Evolutionary conservation across 2,888 invertebrate species (phyloP).

Genomic region (Shargacucullia verbasci): DNA sequence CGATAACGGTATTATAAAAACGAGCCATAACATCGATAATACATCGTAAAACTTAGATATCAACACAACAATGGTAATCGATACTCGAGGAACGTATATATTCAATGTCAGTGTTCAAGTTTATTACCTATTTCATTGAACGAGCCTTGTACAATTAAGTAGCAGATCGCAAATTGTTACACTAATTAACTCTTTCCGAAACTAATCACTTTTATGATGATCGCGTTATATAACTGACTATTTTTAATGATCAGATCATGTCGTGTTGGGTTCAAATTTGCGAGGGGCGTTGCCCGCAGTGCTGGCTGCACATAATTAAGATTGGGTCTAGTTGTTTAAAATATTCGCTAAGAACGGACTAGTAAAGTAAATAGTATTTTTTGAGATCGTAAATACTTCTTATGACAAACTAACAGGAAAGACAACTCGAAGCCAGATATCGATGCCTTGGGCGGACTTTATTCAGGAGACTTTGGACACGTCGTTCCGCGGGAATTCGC

Average conservation of each 20-base stretch:
- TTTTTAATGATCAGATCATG: slow-evolving; percentile 28
- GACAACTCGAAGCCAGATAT: too few relatives aligned
- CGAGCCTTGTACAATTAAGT: slow-evolving; percentile 34
- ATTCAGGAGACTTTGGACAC: too few relatives aligned
- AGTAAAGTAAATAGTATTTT: not conserved
- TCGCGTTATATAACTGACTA: slow-evolving; percentile 44
- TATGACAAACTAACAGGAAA: too few relatives aligned
- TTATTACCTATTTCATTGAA: slow-evolving; percentile 44
- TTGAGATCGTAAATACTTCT: too few relatives aligned
- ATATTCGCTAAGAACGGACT: too few relatives aligned
- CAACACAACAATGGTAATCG: slow-evolving; percentile 68
- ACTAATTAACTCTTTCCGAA: slow-evolving; percentile 57
- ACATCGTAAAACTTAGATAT: slow-evolving; percentile 40
- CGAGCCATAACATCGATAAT: slow-evolving; percentile 36
- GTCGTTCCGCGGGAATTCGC: too few relatives aligned
- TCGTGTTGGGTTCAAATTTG: slow-evolving; percentile 22
- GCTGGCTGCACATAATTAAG: too few relatives aligned
- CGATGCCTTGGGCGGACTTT: too few relatives aligned
- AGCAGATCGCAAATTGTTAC: slow-evolving; percentile 28
- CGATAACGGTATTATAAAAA: slow-evolving; percentile 43
- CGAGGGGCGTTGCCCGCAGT: slow-evolving; percentile 49
- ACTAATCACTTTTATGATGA: slow-evolving; percentile 32
- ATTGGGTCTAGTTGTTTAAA: too few relatives aligned
- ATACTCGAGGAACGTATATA: slow-evolving; percentile 64
- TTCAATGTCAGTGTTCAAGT: slow-evolving; percentile 66